Evolutionary conservation across 1,140 invertebrate species (phyloP).

Genomic region (Drosophila carrolli): DNA sequence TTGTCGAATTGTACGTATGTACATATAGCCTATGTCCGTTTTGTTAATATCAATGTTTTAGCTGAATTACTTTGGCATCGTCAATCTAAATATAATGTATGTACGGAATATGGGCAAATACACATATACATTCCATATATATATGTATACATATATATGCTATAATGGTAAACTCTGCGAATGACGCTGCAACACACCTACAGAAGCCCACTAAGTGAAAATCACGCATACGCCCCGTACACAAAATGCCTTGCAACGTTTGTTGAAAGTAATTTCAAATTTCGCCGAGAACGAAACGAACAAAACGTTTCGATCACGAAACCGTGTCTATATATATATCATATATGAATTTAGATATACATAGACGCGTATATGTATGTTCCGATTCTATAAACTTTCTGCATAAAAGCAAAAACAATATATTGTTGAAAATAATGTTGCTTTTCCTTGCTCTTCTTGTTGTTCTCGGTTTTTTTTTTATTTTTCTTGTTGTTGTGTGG

Average conservation of each 20-base stretch:
- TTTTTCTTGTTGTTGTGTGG: conserved; percentile 2
- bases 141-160: conserved; percentile 4
- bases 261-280: conserved; percentile 48
- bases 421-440: conserved; percentile 40
- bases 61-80: conserved; percentile 33
- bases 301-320: conserved; percentile 55
- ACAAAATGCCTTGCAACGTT: conserved; percentile 50
- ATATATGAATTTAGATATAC: conserved; percentile 16
- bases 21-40: conserved; percentile 1
- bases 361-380: conserved; percentile 19
- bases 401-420: conserved; percentile 49
- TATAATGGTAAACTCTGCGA: conserved; percentile 23
- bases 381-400: conserved; percentile 42
- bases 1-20: neutral
- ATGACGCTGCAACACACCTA: conserved; percentile 63
- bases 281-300: conserved; percentile 23
- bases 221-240: conserved; percentile 25
- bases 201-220: neutral
- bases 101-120: conserved; percentile 16
- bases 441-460: neutral
- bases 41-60: conserved; percentile 49
- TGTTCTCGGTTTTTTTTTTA: conserved; percentile 2
- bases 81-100: conserved; percentile 42
- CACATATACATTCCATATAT: conserved; percentile 4
- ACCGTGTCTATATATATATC: conserved; percentile 33